Evolutionary conservation across 2,797 vertebrate genomes (phyloP).

Genomic region (Clamator glandarius): DNA sequence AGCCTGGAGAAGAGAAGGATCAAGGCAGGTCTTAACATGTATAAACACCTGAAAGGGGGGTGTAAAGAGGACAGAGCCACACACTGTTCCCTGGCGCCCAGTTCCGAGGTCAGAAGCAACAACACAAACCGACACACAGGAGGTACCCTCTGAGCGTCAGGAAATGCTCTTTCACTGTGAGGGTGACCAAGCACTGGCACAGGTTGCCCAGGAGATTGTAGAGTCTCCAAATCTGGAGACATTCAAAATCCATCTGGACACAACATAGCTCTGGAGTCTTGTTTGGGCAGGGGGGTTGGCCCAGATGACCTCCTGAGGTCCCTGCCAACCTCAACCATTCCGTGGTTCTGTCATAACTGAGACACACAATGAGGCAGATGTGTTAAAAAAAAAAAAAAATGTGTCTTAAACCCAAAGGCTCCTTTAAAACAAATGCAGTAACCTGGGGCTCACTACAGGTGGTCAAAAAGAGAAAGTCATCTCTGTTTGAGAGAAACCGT

Average conservation of each 20-base stretch:
- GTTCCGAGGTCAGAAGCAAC: no score
- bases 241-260: not conserved
- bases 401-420: not conserved
- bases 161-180: not conserved
- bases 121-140: no score
- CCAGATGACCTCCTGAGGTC: not conserved
- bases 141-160: not conserved
- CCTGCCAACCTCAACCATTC: not conserved
- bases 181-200: not conserved
- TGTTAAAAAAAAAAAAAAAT: accelerated
- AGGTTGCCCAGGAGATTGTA: not conserved
- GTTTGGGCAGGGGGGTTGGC: not conserved
- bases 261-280: accelerated
- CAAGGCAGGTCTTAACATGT: no score
- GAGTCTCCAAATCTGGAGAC: not conserved
- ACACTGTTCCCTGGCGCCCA: no score
- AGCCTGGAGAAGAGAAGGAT: no score
- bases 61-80: no score
- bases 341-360: not conserved
- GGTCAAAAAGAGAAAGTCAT: not conserved
- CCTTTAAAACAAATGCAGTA: not conserved
- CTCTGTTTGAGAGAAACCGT: not conserved
- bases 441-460: not conserved
- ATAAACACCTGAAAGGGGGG: no score
- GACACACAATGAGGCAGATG: not conserved